These are phyloP conservation scores for Eilema depressum DNA, from an alignment of 2,888 invertebrate species.

Conservation along the genomic window DNA sequence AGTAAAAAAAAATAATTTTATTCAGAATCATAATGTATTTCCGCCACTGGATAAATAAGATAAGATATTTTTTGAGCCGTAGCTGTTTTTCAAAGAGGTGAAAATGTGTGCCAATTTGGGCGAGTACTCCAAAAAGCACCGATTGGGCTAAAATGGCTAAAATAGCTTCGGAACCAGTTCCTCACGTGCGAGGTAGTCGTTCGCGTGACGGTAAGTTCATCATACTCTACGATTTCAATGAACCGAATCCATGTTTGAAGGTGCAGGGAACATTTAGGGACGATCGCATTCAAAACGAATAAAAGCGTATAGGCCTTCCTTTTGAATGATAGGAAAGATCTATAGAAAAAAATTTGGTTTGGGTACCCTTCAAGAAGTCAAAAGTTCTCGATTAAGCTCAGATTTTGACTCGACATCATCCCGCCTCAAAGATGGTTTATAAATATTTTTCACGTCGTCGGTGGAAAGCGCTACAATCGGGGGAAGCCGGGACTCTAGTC, in stretches of 20 bases:
- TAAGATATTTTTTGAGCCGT: neutral
- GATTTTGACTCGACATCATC: too few relatives aligned
- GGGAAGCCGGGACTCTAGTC: too few relatives aligned
- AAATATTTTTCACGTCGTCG: too few relatives aligned
- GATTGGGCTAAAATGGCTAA: conserved; percentile 62
- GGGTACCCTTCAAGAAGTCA: too few relatives aligned
- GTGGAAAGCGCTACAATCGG: too few relatives aligned
- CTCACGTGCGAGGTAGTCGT: conserved; percentile 60
- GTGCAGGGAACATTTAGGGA: conserved; percentile 13
- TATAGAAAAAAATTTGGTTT: too few relatives aligned
- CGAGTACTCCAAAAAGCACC: conserved; percentile 36
- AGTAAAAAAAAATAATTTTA: conserved; percentile 11
- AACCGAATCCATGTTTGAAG: conserved; percentile 56
- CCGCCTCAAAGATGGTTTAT: too few relatives aligned
- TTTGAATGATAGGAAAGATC: too few relatives aligned
- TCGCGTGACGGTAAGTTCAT: conserved; percentile 73
- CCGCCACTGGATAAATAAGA: conserved; percentile 4
- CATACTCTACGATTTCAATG: conserved; percentile 75
- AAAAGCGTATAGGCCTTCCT: too few relatives aligned
- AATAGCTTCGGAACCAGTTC: conserved; percentile 67
- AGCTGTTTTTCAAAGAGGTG: neutral
- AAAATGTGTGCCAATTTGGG: conserved; percentile 34
- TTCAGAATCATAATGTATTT: conserved; percentile 12
- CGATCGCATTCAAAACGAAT: neutral
- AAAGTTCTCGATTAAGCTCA: too few relatives aligned